Evolutionary conservation across 1,140 invertebrate species (phyloP), one percentile per base, ranked within the genome.

Genomic region (Cotesia chilonis): DNA sequence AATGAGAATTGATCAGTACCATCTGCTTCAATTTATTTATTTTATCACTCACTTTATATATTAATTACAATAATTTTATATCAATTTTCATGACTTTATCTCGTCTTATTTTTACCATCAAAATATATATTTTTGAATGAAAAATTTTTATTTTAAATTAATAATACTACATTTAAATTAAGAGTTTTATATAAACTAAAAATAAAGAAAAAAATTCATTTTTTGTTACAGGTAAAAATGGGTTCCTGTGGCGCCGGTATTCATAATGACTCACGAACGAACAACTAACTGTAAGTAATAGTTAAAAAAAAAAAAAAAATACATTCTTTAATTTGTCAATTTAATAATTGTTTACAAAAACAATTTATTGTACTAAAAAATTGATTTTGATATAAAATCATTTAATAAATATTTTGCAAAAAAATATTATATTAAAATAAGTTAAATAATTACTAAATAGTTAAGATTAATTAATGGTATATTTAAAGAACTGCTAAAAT

Each of bases 221-320:
- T 63, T 80, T 57, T 80, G 79, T 84, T 85, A 60, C 80, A 85
- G 82, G 75, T 84, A 81, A 81, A 55, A 80, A 86, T 84, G 84
- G 78, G 78, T 80, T 72, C 74, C 76, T 75, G 79, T 78, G 79
- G 80, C 78, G 80, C 73, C 76, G 77, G 76, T 69, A 81, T 78
- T 74, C 80, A 84, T 82, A 83, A 86, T 86, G 85, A 86, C 83
- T 79, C 85, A 83, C 85, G 80, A 77, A 79, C 79, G 75, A 76
- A 79, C 77, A 80, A 85, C 79, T 85, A 85, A 87, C 78, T 80
- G 85, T 85, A 71, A 85, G 85, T 87, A 81, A 52, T 70, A 41
- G 10, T 41, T 41, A 17, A 55, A 12, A n/a, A 51, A 51, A 51
- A 51, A 14, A 55, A n/a, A 17, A 55, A 55, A 17, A 17, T 17